A percentile compares a stretch with the other conserved stretches of the same genome.
phyloP scores from a whole-genome alignment of 2,113 vertebrate genomes.

The Edolisoma coerulescens region DNA sequence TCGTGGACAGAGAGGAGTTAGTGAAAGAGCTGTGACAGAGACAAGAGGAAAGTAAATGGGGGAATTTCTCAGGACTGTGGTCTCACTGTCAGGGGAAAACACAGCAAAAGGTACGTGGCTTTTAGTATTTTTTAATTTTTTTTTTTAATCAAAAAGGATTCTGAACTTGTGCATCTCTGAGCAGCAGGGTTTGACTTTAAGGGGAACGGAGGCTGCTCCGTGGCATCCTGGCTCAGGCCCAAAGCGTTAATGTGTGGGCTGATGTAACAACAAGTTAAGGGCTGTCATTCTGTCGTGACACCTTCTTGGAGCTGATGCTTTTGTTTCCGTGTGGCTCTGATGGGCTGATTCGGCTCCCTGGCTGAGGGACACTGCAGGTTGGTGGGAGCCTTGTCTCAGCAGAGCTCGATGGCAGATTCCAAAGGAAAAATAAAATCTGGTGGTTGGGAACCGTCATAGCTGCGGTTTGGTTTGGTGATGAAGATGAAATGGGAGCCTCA shows the following conservation, averaged over 20 bases:
- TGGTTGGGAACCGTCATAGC: slow-evolving; percentile 37
- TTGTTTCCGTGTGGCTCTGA: slow-evolving; percentile 4
- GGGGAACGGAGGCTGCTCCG: neutral
- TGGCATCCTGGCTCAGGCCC: slow-evolving; percentile 6
- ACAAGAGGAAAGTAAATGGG: neutral
- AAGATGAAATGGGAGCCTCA: neutral
- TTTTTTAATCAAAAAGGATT: neutral
- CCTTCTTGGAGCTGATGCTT: slow-evolving; percentile 46
- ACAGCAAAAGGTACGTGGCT: neutral
- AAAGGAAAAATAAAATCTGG: slow-evolving; percentile 40
- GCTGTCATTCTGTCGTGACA: slow-evolving; percentile 58
- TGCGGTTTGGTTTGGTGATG: slow-evolving; percentile 33
- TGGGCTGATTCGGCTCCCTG: slow-evolving; percentile 34
- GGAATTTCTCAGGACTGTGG: neutral
- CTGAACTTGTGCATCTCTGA: neutral
- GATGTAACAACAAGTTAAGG: slow-evolving; percentile 63
- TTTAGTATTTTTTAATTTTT: neutral
- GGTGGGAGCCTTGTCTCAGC: slow-evolving; percentile 36
- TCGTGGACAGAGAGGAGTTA: neutral
- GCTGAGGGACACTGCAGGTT: slow-evolving; percentile 36
- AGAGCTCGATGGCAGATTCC: slow-evolving; percentile 35
- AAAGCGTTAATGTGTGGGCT: neutral
- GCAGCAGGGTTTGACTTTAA: neutral
- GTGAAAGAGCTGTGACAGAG: neutral
- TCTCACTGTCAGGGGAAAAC: neutral